Percentiles rank a stretch among this genome's conserved stretches.
These are phyloP conservation scores for Poicephalus meyeri DNA, from an alignment of 2,113 vertebrate genomes.

Conservation along the genomic window DNA sequence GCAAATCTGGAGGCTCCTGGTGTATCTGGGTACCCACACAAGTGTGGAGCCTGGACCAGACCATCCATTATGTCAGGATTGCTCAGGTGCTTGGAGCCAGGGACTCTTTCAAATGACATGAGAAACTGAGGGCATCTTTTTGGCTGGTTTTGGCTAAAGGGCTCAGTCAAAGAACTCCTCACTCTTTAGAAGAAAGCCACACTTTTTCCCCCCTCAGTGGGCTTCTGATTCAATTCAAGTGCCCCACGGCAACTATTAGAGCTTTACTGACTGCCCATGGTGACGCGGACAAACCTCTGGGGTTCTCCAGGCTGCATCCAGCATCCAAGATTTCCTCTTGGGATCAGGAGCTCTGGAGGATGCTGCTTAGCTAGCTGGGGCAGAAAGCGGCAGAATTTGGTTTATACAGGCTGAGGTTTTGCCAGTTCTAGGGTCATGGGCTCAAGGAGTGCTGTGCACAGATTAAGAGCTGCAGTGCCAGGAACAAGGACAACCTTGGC, in stretches of 20 bases:
- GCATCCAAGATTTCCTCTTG: rapidly evolving
- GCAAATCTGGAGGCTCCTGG: background rate
- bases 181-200: background rate
- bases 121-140: background rate
- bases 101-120: background rate
- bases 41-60: too few relatives aligned
- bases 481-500: background rate
- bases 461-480: background rate
- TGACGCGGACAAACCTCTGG: background rate
- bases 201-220: too few relatives aligned
- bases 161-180: background rate
- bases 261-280: rapidly evolving
- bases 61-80: background rate
- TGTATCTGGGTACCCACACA: too few relatives aligned
- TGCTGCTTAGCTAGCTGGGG: background rate
- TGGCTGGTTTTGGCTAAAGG: background rate
- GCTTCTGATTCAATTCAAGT: background rate
- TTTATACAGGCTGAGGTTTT: background rate
- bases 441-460: background rate
- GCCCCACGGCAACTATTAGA: background rate
- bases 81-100: too few relatives aligned
- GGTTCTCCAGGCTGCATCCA: background rate
- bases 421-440: background rate
- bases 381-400: background rate
- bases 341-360: background rate